Conservation (phyloP, 2,888 invertebrate genomes). For the Saturnia japonica region DNA sequence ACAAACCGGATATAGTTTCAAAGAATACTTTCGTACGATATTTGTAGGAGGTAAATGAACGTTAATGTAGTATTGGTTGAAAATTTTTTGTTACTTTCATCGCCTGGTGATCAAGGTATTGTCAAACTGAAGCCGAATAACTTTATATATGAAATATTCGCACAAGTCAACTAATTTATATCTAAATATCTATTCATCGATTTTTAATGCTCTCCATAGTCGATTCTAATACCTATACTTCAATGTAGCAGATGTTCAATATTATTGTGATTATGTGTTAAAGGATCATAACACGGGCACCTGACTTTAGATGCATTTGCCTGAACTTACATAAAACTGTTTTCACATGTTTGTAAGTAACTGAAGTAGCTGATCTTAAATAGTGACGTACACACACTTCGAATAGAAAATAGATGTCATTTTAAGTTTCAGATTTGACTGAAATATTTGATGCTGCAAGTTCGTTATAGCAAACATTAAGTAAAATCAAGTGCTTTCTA, state of each 20-base stretch:
- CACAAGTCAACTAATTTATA: no score
- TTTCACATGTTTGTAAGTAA: background rate
- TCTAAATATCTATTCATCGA: background rate
- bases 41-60: constrained; percentile 1
- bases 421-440: background rate
- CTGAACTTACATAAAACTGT: background rate
- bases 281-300: background rate
- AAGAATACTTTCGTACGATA: constrained; percentile 1
- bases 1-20: constrained; percentile 9
- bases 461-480: background rate
- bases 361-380: background rate
- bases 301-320: background rate
- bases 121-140: background rate
- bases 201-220: background rate
- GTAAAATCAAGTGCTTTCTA: background rate
- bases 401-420: background rate
- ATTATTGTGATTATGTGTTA: background rate
- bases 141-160: no score
- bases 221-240: background rate
- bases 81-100: background rate
- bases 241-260: background rate
- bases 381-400: no score
- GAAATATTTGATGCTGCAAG: background rate
- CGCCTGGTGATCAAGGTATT: background rate
- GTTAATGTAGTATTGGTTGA: background rate